Base-by-base conservation (phyloP, 2,888 invertebrate genomes). In the Coelogynopora nodosa region DNA sequence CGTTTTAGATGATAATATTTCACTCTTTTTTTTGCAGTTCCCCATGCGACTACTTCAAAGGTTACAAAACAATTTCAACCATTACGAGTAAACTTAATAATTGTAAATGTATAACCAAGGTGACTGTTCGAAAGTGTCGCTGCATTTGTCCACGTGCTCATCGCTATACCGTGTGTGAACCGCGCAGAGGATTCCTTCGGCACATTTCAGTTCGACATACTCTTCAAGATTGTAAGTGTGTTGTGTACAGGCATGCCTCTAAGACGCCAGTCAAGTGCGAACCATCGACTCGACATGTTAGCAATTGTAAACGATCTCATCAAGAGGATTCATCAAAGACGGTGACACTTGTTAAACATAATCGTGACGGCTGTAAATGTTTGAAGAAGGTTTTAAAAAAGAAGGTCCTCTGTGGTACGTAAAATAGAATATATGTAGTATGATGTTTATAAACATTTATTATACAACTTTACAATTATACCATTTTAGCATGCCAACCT, bases 281-380 rank as follows among this genome's bases (percentile, higher is more conserved):
- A 81, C 67, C 67, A 23, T 27, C 67, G 0, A 67, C 67, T 28
- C 13, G 67, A 18, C 26, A 26, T 67, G 85, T 85, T 5, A 85
- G 67, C 0, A 23, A 67, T 2, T 85, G 85, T 26, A 26, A 67
- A 26, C 29, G 13, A 28, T 1, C 85, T 0, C 27, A 23, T 28
- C 27, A 67, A 2, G 26, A 26, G 13, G 67, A 85, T 67, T 67
- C 67, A 28, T 27, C 13, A 5, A 85, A 85, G 26, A 29, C 74
- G 0, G 28, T 85, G 0, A 67, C 28, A 0, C 23, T 29, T n/a
- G 49, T 85, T 0, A 85, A 23, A n/a, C 30, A 85, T 26, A 67
- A 67, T 67, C 67, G 85, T 28, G 74, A 85, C 26, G 85, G 85
- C 2, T 85, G 85, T 30, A 67, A 85, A 30, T 85, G 85, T 26